Base-by-base conservation (phyloP, 2,888 invertebrate species). In the Lissocephala sabroskyi region DNA sequence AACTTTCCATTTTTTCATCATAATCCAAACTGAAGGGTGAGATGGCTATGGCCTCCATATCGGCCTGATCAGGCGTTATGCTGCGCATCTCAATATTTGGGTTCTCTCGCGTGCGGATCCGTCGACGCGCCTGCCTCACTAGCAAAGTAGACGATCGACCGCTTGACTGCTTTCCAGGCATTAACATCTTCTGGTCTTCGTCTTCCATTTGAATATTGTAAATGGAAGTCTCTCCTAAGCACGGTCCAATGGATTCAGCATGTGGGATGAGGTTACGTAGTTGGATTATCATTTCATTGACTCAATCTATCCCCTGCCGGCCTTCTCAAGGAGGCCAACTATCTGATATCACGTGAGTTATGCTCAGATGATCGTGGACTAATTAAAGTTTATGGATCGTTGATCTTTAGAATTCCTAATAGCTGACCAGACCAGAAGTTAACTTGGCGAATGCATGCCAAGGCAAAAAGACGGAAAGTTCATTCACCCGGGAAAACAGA, bases 121-220 rank as follows among this genome's bases (percentile, higher is more conserved):
- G 61, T 9, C 59, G 59, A 7, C 53, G 55, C 5, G 77, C 70
- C 11, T 63, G 56, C 3, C 61, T 66, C 42, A 68, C 59, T 7
- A 68, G 30, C 3, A 74, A 49, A 4, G 74, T 61, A 18, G 53
- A 35, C 1, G 70, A 39, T 1, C 49, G 59, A 1, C 41, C 2
- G 18, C 68, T 70, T 14, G 51, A 9, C 2, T 14, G 5, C 18
- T 16, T 35, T 17, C 2, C 51, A 0, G 39, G 3, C 3, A 47
- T 5, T 13, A 7, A 26, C 9, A 43, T 11, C 4, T 28, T 14
- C 41, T 4, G 7, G 7, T 59, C 52, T 32, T 37, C 35, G 5
- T 58, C 70, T 3, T 68, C 45, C 65, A 68, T 52, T 49, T 65
- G 29, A 5, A 66, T 33, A 26, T 58, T 58, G 53, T 49, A 62